Evolutionary conservation across 2,888 invertebrate genomes (phyloP).

Genomic region (Junonia oenone): DNA sequence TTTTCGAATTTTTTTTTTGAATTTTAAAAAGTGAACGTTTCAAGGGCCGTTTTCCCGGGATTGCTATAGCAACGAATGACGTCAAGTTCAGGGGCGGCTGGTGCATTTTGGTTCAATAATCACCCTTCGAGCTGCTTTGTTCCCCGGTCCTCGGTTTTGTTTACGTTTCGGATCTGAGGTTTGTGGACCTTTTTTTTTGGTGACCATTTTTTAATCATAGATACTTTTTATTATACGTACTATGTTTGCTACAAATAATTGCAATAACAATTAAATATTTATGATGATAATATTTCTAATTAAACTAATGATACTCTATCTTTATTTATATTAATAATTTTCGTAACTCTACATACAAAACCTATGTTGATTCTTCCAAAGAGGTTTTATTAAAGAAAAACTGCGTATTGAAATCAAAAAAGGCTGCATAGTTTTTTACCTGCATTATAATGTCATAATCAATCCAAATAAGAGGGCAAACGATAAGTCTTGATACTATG

Average conservation of each 20-base stretch:
- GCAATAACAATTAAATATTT: not conserved
- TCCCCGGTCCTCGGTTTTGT: constrained; percentile 30
- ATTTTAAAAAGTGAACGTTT: constrained; percentile 34
- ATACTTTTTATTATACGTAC: no score
- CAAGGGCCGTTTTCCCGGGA: constrained; percentile 53
- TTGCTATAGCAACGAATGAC: constrained; percentile 71
- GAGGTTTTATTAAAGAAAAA: no score
- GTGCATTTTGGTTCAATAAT: constrained; percentile 76
- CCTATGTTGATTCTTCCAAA: no score
- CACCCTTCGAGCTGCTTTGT: constrained; percentile 38
- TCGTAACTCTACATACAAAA: no score
- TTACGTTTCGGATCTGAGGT: constrained; percentile 30
- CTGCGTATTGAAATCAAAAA: no score
- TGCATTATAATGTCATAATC: no score
- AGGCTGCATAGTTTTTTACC: no score
- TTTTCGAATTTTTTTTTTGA: constrained; percentile 32
- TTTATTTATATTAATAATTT: no score
- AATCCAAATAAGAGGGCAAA: no score
- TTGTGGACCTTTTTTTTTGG: constrained; percentile 10
- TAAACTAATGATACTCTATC: no score
- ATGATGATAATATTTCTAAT: not conserved
- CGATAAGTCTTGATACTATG: no score
- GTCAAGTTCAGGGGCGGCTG: constrained; percentile 76
- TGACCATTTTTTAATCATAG: not conserved
- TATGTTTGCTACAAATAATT: not conserved